These are phyloP conservation scores for Andrena fulva DNA, from an alignment of 2,888 invertebrate genomes.

Conservation along the genomic window DNA sequence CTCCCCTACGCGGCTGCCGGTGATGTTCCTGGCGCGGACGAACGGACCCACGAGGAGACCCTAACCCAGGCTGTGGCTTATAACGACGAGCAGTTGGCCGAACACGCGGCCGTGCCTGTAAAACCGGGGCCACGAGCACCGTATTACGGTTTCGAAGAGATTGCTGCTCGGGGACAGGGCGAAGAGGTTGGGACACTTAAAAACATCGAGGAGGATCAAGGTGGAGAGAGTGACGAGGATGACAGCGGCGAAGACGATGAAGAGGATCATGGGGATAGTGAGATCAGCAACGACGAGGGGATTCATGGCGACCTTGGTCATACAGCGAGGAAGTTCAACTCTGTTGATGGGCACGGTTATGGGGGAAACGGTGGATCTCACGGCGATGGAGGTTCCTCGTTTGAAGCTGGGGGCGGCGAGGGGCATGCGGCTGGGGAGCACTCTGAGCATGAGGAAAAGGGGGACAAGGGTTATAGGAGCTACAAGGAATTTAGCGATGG, in stretches of 20 bases:
- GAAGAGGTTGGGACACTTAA: slow-evolving; percentile 32
- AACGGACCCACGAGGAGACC: slow-evolving; percentile 24
- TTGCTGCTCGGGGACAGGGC: slow-evolving; percentile 59
- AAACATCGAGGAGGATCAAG: slow-evolving; percentile 25
- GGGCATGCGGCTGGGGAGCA: slow-evolving; percentile 86
- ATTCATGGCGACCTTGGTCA: slow-evolving; percentile 10
- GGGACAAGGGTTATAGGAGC: slow-evolving; percentile 86
- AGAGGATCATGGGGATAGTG: slow-evolving; percentile 12
- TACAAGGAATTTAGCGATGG: slow-evolving; percentile 87
- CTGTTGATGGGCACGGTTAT: background rate
- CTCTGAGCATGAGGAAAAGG: slow-evolving; percentile 86
- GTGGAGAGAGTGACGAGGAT: slow-evolving; percentile 35
- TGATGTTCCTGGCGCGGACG: slow-evolving; percentile 23
- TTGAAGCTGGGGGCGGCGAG: slow-evolving; percentile 84
- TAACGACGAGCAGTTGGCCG: slow-evolving; percentile 45
- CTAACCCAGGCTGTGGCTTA: slow-evolving; percentile 47
- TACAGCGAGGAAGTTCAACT: background rate
- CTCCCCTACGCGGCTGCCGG: slow-evolving; percentile 56
- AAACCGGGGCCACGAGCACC: slow-evolving; percentile 38
- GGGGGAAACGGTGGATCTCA: slow-evolving; percentile 6
- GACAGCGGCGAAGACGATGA: slow-evolving; percentile 68
- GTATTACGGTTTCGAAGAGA: slow-evolving; percentile 62
- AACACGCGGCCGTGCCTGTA: slow-evolving; percentile 51
- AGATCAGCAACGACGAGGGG: slow-evolving; percentile 27
- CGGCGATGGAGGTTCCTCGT: slow-evolving; percentile 10